Conservation (phyloP, 2,797 vertebrate genomes). For the Eremophila alpestris region DNA sequence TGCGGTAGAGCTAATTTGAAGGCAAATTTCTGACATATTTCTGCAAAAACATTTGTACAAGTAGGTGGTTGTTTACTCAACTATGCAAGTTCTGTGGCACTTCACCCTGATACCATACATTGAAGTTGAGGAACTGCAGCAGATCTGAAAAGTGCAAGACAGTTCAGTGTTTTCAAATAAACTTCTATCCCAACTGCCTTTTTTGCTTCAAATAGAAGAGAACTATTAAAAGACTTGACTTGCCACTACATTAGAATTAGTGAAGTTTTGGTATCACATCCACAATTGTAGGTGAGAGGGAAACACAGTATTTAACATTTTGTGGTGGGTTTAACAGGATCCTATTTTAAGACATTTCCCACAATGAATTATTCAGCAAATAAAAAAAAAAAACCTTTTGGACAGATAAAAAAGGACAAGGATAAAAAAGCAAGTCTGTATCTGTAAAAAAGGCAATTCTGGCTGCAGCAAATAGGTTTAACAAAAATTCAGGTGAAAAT, state of each 20-base stretch:
- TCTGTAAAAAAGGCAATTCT: background rate
- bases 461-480: background rate
- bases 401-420: background rate
- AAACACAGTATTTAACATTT: background rate
- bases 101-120: background rate
- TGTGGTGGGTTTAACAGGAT: background rate
- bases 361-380: background rate
- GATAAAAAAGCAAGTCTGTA: background rate
- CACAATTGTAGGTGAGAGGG: background rate
- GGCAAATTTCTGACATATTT: background rate
- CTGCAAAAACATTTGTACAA: background rate
- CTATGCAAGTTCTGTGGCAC: background rate
- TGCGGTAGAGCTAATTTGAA: background rate
- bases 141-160: background rate
- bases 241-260: background rate
- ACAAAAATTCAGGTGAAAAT: background rate
- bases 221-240: background rate
- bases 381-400: background rate
- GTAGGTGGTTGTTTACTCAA: background rate
- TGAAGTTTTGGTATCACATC: background rate
- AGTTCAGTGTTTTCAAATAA: background rate
- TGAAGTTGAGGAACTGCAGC: background rate
- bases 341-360: background rate
- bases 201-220: slow-evolving; percentile 2
- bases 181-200: background rate